Conservation (phyloP, 2,113 vertebrate genomes). For the Turdus rufiventris region DNA sequence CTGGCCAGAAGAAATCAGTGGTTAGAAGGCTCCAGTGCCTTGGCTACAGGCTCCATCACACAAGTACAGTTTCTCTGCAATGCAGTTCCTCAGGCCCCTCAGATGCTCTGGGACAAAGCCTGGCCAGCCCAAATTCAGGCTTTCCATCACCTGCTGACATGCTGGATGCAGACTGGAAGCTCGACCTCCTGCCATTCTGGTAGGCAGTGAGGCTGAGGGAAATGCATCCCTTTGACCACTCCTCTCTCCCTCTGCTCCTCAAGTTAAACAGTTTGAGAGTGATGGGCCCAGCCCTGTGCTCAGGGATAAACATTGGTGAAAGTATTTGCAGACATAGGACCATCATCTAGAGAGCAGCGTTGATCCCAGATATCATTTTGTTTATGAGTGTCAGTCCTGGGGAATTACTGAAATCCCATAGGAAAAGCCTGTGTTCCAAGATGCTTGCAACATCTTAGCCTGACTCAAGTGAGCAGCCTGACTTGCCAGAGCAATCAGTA, state of each 20-base stretch:
- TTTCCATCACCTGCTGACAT: neutral
- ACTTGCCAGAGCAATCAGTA: neutral
- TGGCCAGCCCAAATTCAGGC: neutral
- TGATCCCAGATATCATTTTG: neutral
- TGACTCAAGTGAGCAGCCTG: neutral
- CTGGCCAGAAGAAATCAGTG: neutral
- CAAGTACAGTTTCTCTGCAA: neutral
- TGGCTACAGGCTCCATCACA: neutral
- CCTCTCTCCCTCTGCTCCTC: neutral
- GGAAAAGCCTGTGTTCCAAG: neutral
- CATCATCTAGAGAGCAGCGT: neutral
- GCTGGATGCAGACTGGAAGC: neutral
- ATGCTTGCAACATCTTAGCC: neutral
- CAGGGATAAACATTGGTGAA: neutral
- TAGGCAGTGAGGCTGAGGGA: neutral
- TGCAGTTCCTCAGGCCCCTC: neutral
- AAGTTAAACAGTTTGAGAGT: neutral
- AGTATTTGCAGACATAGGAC: neutral
- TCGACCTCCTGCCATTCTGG: neutral
- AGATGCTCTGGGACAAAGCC: neutral
- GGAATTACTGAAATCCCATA: neutral
- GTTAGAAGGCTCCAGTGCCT: neutral
- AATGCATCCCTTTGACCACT: neutral
- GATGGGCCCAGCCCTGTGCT: neutral
- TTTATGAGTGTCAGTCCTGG: neutral